These are phyloP conservation scores for Ectropis crepuscularia DNA, from an alignment of 2,888 invertebrate species.

Conservation along the genomic window DNA sequence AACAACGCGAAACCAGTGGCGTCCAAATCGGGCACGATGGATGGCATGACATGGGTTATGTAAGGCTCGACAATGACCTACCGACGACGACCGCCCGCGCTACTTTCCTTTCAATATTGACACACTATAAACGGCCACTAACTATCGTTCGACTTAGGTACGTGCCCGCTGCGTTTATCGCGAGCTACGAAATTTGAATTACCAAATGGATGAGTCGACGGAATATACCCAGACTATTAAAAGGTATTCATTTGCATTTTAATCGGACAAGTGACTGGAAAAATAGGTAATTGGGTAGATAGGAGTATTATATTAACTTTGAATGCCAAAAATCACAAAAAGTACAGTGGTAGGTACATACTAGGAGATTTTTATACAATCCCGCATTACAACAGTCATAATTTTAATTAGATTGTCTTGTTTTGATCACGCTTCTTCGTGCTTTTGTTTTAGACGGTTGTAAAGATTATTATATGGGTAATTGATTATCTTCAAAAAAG, in stretches of 20 bases:
- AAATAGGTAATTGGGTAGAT: slow-evolving; percentile 18
- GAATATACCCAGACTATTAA: slow-evolving; percentile 17
- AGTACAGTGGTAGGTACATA: too few species aligned
- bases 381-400: not conserved
- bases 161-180: slow-evolving; percentile 55
- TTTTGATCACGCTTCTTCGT: slow-evolving; percentile 3
- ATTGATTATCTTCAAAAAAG: not conserved
- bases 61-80: slow-evolving; percentile 82
- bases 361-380: not conserved
- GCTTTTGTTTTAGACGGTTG: not conserved
- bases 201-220: slow-evolving; percentile 28
- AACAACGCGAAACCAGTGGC: slow-evolving; percentile 45
- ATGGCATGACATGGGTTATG: slow-evolving; percentile 76
- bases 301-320: slow-evolving; percentile 1
- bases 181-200: slow-evolving; percentile 30
- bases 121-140: slow-evolving; percentile 72
- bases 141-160: slow-evolving; percentile 58
- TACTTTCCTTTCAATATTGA: slow-evolving; percentile 83
- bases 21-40: slow-evolving; percentile 69
- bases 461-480: not conserved
- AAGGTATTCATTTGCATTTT: slow-evolving; percentile 21
- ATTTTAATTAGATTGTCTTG: not conserved
- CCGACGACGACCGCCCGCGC: slow-evolving; percentile 67
- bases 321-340: not conserved
- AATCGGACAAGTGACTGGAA: slow-evolving; percentile 22